These are phyloP conservation scores for Paralichthys olivaceus DNA, from an alignment of 2,113 vertebrate genomes.

Conservation along the genomic window DNA sequence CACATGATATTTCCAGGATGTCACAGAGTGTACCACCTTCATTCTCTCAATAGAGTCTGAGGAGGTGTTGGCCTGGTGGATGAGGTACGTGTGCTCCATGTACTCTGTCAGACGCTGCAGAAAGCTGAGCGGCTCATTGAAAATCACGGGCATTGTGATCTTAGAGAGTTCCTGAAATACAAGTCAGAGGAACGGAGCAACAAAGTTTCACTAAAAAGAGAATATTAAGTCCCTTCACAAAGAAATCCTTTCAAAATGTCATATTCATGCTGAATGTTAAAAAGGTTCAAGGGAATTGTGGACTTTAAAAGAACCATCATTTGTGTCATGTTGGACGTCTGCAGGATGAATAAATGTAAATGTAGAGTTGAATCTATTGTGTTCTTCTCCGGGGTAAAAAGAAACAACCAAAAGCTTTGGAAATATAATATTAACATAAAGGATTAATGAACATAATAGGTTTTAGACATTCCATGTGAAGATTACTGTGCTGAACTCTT, in stretches of 20 bases:
- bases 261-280: neutral
- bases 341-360: neutral
- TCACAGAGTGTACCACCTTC: conserved; percentile 84
- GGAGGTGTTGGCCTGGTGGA: conserved; percentile 89
- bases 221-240: conserved; percentile 3
- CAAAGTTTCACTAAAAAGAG: conserved; percentile 21
- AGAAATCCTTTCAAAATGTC: neutral
- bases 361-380: neutral
- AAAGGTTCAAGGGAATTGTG: neutral
- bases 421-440: neutral
- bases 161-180: conserved; percentile 92
- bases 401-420: neutral
- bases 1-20: neutral
- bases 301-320: neutral
- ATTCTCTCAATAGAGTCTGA: conserved; percentile 90
- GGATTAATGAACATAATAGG: neutral
- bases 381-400: neutral
- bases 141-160: conserved; percentile 99
- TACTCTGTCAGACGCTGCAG: conserved; percentile 96
- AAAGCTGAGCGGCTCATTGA: conserved; percentile 98
- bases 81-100: conserved; percentile 98
- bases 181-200: neutral
- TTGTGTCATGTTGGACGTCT: neutral
- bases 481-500: conserved; percentile 1
- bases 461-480: conserved; percentile 11